phyloP scores from a whole-genome alignment of 2,797 vertebrate genomes.

The Sphenodon punctatus region DNA sequence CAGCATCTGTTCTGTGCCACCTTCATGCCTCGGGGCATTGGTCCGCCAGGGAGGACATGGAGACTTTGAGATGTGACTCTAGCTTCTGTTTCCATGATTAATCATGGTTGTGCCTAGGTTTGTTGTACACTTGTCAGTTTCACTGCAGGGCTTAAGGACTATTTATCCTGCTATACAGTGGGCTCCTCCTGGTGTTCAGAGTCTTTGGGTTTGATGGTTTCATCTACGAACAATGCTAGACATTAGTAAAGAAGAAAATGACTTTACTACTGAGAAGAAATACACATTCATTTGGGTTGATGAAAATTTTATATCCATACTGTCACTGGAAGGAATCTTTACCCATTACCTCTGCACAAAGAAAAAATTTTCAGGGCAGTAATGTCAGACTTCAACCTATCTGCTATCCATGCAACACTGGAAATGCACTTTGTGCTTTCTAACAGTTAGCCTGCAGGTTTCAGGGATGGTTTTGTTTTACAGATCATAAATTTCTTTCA shows the following conservation, averaged over 20 bases:
- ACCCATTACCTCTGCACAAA: not conserved
- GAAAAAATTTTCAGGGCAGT: not conserved
- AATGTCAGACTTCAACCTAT: not conserved
- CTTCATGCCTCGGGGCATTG: no score
- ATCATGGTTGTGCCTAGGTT: no score
- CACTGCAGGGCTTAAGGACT: no score
- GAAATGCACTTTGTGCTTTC: not conserved
- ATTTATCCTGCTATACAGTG: no score
- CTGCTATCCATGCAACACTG: not conserved
- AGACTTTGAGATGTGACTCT: no score
- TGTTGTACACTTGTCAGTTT: no score
- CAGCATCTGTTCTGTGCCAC: no score
- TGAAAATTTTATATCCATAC: not conserved
- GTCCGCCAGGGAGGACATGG: no score
- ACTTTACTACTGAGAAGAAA: not conserved
- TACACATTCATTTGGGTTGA: not conserved
- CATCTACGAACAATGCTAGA: not conserved
- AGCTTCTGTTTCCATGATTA: no score
- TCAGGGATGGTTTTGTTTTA: not conserved
- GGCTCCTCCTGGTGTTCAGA: no score
- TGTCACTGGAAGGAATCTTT: not conserved
- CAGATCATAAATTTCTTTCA: not conserved
- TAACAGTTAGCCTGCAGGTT: not conserved
- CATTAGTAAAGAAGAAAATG: not conserved
- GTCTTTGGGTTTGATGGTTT: slow-evolving; percentile 8